A percentile compares a stretch with the other conserved stretches of the same genome.
Conservation (phyloP, 2,113 vertebrate species). For the Columba janthina region DNA sequence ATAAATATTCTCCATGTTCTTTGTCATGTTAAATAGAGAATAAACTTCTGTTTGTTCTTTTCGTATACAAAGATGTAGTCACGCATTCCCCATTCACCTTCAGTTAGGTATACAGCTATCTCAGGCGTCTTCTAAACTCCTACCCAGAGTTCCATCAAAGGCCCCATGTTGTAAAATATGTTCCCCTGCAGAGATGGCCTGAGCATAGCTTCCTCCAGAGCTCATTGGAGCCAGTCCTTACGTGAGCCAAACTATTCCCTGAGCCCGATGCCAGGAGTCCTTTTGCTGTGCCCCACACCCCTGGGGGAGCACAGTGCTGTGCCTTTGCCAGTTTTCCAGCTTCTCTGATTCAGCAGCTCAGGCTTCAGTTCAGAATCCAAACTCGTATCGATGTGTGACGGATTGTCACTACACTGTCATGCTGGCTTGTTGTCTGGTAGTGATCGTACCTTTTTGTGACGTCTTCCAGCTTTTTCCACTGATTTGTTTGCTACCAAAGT, state of each 20-base stretch:
- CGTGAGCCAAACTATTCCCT: conserved; percentile 3
- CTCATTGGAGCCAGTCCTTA: background rate
- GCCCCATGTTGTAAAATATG: background rate
- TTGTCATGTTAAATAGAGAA: background rate
- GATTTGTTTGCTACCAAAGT: background rate
- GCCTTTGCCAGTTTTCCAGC: conserved; percentile 7
- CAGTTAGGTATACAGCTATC: background rate
- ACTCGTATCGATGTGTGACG: background rate
- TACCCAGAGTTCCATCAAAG: background rate
- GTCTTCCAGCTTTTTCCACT: background rate
- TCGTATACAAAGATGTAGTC: background rate
- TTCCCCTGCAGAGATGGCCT: background rate
- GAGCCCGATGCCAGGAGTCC: background rate
- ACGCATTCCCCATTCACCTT: background rate
- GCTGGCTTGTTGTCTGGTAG: background rate
- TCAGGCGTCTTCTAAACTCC: background rate
- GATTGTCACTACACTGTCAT: background rate
- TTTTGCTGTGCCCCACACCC: background rate
- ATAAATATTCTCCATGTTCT: background rate
- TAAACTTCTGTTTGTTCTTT: background rate
- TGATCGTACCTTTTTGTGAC: background rate
- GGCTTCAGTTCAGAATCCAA: background rate
- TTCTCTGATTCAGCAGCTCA: background rate
- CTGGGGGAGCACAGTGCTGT: background rate
- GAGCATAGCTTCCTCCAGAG: conserved; percentile 23